Percentiles rank a stretch among this genome's conserved stretches.
These are phyloP conservation scores for Cyphomyrus discorhynchus DNA, from an alignment of 2,113 vertebrate genomes.

Conservation along the genomic window DNA sequence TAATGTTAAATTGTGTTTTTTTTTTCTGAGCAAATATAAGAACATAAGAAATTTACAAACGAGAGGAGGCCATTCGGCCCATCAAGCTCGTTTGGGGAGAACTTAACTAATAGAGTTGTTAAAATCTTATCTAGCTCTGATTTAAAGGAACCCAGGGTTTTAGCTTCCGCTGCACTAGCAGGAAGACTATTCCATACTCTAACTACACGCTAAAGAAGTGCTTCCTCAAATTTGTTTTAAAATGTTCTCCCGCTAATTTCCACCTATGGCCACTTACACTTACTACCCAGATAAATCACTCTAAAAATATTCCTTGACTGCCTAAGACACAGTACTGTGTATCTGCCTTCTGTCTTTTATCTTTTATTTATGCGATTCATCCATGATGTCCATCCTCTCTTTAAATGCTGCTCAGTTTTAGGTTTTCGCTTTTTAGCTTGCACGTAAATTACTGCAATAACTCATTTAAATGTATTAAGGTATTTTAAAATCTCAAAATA, in stretches of 20 bases:
- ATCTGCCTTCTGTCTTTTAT: not conserved
- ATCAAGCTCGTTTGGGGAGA: too few species aligned
- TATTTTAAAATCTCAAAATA: not conserved
- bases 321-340: not conserved
- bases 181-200: too few species aligned
- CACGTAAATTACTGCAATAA: not conserved
- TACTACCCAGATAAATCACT: not conserved
- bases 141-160: too few species aligned
- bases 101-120: too few species aligned
- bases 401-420: not conserved
- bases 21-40: not conserved
- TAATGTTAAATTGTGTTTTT: not conserved
- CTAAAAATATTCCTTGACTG: not conserved
- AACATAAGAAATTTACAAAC: too few species aligned
- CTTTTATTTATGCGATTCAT: not conserved
- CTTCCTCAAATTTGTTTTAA: too few species aligned
- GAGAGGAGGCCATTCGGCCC: too few species aligned
- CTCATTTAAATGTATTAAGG: not conserved
- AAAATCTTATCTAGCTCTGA: too few species aligned
- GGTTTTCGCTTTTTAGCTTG: not conserved
- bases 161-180: too few species aligned
- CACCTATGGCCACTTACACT: not conserved
- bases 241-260: too few species aligned
- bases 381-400: not conserved
- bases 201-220: too few species aligned